Base-by-base conservation (phyloP, 2,888 invertebrate genomes). In the Orthonevra nobilis region DNA sequence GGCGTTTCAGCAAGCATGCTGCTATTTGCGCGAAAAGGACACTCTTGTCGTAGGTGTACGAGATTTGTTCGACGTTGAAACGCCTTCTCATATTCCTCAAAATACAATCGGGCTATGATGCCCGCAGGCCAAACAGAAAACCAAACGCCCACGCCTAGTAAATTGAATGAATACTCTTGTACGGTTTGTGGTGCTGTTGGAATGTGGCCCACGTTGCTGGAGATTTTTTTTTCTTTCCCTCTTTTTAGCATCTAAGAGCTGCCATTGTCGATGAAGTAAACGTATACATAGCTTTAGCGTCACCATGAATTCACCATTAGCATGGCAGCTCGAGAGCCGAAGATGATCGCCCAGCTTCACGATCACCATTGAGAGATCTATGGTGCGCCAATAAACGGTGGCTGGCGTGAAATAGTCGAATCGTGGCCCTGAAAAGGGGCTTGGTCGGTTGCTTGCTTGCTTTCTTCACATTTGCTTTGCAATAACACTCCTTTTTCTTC, bases 31-130 rank as follows among this genome's bases (percentile, higher is more conserved):
- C 60, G 40, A 73, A 68, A 79, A 79, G 79, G 79, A 79, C 79
- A 79, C 73, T 73, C 56, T 64, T 79, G 77, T 79, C 79, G 79
- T 79, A 79, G 79, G 79, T 79, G 79, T 79, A 79, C 44, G 73
- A 79, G 79, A 79, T 79, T 79, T 79, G 79, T 79, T 79, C 73
- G 73, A 73, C 66, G 79, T 61, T 50, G 66, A 48, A 68, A 79
- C 79, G 79, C 79, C 79, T 79, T 79, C 79, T 79, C 56, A 79
- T 72, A 79, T 72, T 66, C 60, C 77, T 72, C 77, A 60, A 74
- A 79, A 79, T 68, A 79, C 79, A 79, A 79, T 79, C 79, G 72
- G 61, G 61, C 72, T 66, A 56, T 66, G 79, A 79, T 61, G 73
- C 79, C 79, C 68, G 73, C 73, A 79, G 73, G 79, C 79, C 58